phyloP scores from a whole-genome alignment of 2,888 invertebrate genomes.

The Yponomeuta evonymella region DNA sequence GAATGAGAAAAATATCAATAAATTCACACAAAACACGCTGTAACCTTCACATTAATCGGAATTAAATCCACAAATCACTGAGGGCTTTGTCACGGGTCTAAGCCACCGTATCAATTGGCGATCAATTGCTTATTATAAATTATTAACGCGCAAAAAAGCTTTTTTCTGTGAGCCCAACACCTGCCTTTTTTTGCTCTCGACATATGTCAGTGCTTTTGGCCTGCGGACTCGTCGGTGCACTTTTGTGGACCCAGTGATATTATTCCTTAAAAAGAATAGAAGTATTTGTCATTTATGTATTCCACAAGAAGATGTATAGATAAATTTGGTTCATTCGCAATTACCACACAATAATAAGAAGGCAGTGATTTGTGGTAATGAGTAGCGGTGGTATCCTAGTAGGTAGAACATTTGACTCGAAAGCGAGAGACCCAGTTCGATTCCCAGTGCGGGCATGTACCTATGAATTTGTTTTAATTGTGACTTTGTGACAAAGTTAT shows the following conservation, averaged over 20 bases:
- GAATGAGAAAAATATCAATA: background rate
- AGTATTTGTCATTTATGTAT: no score
- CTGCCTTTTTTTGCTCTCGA: conserved; percentile 44
- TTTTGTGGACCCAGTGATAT: background rate
- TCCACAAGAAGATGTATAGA: background rate
- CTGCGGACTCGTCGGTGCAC: background rate
- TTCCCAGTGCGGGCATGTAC: no score
- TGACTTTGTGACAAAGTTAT: no score
- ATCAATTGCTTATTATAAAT: conserved; percentile 37
- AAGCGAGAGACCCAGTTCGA: no score
- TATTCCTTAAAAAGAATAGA: background rate
- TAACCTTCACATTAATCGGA: conserved; percentile 29
- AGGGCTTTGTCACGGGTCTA: conserved; percentile 24
- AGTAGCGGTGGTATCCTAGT: no score
- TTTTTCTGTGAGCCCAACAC: conserved; percentile 31
- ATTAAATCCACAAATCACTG: conserved; percentile 24
- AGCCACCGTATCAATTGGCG: conserved; percentile 27
- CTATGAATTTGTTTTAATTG: no score
- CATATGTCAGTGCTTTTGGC: conserved; percentile 27
- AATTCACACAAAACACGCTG: conserved; percentile 18
- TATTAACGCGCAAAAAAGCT: conserved; percentile 27
- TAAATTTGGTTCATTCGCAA: no score
- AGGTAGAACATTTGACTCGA: no score
- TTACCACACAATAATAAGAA: no score
- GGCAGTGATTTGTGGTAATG: no score